Base-by-base conservation (phyloP, 1,140 invertebrate genomes). In the Drosophila kanapiae region DNA sequence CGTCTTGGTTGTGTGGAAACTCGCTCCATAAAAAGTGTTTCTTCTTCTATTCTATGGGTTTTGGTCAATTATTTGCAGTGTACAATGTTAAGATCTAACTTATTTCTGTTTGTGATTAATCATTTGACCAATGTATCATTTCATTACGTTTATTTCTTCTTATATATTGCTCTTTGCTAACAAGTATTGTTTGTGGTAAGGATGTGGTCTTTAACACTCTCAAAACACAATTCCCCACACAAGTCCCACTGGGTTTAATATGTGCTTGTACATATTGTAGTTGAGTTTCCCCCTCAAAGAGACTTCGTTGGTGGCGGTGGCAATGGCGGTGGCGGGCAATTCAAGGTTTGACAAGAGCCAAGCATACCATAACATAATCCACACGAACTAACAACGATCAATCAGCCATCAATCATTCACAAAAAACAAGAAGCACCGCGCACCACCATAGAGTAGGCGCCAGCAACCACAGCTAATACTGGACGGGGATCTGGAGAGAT, bases 241-340 rank as follows among this genome's bases (percentile, higher is more conserved):
- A 0, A 29, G 13, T 4, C 11, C 18, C 18, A 23, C 45, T 10
- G 5, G 33, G 18, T 70, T 70, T 33, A 23, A 23, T 33, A 2
- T 33, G 31, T 74, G 37, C 1, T 16, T 6, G 31, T 10, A 16
- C 13, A 29, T 33, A 38, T 42, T 35, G 48, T 76, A 16, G 16
- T 77, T 51, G 11, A 64, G 43, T 43, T 75, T 9, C 49, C 29
- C 61, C 69, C 45, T 53, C 27, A 37, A 69, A 54, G 63, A 48
- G 63, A 38, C 56, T 47, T 48, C 58, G 48, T 69, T 90, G 81
- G 85, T 88, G 85, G 85, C 85, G 78, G 84, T 53, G 45, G 85
- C 85, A 75, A 85, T 53, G 45, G 49, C 83, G 80, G 84, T 88
- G 84, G 85, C 85, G 81, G 85, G 85, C 81, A 90, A 88, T 90